phyloP scores from a whole-genome alignment of 2,888 invertebrate species.

The Blera fallax region DNA sequence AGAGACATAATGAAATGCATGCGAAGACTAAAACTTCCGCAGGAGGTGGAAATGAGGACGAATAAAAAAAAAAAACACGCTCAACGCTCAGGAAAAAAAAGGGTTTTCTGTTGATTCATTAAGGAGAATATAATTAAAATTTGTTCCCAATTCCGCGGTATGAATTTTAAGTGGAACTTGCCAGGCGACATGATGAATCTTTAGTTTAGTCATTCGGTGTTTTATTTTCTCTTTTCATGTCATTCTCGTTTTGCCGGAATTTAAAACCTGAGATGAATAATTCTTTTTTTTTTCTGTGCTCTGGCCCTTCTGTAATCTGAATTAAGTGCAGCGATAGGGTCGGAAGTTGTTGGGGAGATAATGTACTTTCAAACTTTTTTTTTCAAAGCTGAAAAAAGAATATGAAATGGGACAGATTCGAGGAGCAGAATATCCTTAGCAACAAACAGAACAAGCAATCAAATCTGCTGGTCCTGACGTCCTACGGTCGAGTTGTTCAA shows the following conservation, averaged over 20 bases:
- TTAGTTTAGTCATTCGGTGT: slow-evolving; percentile 42
- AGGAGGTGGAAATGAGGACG: slow-evolving; percentile 65
- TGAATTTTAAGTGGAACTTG: slow-evolving; percentile 70
- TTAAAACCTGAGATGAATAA: slow-evolving; percentile 23
- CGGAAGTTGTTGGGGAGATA: not conserved
- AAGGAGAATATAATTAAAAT: slow-evolving; percentile 70
- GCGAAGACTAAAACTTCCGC: slow-evolving; percentile 58
- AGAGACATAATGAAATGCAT: slow-evolving; percentile 63
- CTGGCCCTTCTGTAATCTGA: not conserved
- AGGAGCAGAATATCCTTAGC: too few species aligned
- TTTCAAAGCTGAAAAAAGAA: too few species aligned
- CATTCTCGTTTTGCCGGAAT: slow-evolving; percentile 42
- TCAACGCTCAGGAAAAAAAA: slow-evolving; percentile 22
- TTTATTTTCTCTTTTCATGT: slow-evolving; percentile 32
- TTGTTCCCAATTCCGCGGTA: slow-evolving; percentile 65
- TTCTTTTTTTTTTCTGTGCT: not conserved
- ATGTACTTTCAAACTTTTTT: not conserved
- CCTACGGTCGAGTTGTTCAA: too few species aligned
- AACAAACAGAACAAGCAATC: too few species aligned
- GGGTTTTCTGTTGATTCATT: slow-evolving; percentile 63
- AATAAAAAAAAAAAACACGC: slow-evolving; percentile 19
- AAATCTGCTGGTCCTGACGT: too few species aligned
- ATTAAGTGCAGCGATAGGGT: not conserved
- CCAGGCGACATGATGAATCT: slow-evolving; percentile 61
- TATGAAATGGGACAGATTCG: too few species aligned